These are phyloP conservation scores for Mythimna lalbum DNA, from an alignment of 2,888 invertebrate genomes.

Conservation along the genomic window DNA sequence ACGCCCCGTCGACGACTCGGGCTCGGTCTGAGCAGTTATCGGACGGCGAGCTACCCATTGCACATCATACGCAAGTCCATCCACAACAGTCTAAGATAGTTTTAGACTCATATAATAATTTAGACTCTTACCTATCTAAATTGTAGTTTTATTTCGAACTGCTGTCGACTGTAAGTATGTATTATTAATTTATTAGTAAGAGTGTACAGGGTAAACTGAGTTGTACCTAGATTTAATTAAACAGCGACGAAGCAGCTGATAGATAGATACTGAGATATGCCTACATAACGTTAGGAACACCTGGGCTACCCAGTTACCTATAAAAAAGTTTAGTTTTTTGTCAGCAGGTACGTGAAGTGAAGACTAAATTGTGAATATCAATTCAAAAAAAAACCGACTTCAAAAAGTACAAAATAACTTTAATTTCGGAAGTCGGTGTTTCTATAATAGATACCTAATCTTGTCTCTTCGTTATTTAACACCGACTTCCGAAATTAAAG, in stretches of 20 bases:
- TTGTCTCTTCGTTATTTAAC: too few species aligned
- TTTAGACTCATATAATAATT: slow-evolving; percentile 7
- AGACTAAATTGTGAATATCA: neutral
- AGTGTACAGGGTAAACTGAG: neutral
- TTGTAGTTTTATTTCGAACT: slow-evolving; percentile 7
- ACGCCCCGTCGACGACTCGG: too few species aligned
- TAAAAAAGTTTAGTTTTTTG: slow-evolving; percentile 7
- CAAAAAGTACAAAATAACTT: too few species aligned
- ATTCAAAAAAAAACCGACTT: too few species aligned
- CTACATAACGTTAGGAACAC: neutral
- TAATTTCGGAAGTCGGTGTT: too few species aligned
- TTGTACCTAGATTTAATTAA: neutral
- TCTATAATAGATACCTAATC: too few species aligned
- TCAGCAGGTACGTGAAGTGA: neutral
- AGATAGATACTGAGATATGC: neutral
- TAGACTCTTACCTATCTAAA: neutral
- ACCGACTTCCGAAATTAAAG: too few species aligned
- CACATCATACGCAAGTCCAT: too few species aligned
- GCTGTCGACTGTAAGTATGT: neutral
- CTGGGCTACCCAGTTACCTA: neutral
- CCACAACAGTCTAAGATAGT: slow-evolving; percentile 6
- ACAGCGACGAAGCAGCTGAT: neutral
- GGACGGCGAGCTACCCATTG: too few species aligned
- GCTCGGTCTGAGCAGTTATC: too few species aligned
- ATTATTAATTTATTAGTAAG: neutral